Percentiles rank a stretch among this genome's conserved stretches.
phyloP scores from a whole-genome alignment of 2,797 vertebrate genomes.

The Microcaecilia unicolor region DNA sequence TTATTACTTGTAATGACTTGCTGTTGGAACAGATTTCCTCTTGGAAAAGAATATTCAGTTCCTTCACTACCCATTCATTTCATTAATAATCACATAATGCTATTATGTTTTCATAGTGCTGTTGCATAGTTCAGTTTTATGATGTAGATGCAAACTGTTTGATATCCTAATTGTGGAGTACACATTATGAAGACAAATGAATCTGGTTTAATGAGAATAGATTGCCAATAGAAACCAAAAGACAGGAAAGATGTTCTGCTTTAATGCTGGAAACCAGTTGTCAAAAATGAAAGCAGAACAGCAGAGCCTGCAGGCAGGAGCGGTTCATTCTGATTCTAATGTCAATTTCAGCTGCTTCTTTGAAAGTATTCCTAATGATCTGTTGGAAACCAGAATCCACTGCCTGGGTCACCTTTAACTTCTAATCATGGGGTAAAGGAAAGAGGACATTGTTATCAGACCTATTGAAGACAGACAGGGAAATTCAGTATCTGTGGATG shows the following conservation, averaged over 20 bases:
- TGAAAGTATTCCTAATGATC: slow-evolving; percentile 22
- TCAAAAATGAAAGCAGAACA: slow-evolving; percentile 9
- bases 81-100: slow-evolving; percentile 41
- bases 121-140: slow-evolving; percentile 56
- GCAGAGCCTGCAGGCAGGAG: slow-evolving; percentile 14
- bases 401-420: slow-evolving; percentile 24
- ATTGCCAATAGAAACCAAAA: slow-evolving; percentile 55
- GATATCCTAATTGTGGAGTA: slow-evolving; percentile 59
- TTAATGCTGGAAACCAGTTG: slow-evolving; percentile 9
- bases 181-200: slow-evolving; percentile 60
- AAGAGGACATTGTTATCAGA: neutral
- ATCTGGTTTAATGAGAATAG: slow-evolving; percentile 56
- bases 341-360: slow-evolving; percentile 35
- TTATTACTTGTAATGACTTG: neutral
- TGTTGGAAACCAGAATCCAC: slow-evolving; percentile 21
- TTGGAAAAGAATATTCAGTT: slow-evolving; percentile 3
- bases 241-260: slow-evolving; percentile 25
- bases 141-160: slow-evolving; percentile 55
- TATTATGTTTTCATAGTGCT: slow-evolving; percentile 38
- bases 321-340: slow-evolving; percentile 25
- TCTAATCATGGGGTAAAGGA: slow-evolving; percentile 19
- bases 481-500: too few relatives aligned
- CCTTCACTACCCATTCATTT: slow-evolving; percentile 22
- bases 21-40: slow-evolving; percentile 10
- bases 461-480: too few relatives aligned